Base-by-base conservation (phyloP, 2,113 vertebrate genomes). In the Trogon melanurus region DNA sequence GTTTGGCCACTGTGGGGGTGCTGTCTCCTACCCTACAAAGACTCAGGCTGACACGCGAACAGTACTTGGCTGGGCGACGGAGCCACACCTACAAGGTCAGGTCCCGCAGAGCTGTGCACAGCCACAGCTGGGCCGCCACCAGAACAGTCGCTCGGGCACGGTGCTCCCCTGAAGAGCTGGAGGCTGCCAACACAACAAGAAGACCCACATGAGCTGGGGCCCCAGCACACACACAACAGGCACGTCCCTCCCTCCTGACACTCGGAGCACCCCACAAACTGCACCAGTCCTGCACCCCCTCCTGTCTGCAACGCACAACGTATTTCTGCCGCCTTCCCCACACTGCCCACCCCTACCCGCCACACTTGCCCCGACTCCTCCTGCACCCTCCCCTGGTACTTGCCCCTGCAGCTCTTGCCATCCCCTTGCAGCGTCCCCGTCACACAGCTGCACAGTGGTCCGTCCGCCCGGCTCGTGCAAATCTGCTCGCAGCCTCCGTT, bases 401-500 rank as follows among this genome's bases (percentile, higher is more conserved):
- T 95, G 99, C 99, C 98, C 92, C 97, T 96, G 96, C 99, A 99
- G 97, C 98, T 99, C 93, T 98, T 99, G 76, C 99, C 98, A 0
- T 99, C 99, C 58, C 96, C 98, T 38, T 99, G 99, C 95, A 99
- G 97, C 19, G 97, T 99, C 61, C 99, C 99, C 0, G 99, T 99
- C 91, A 99, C 98, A 2, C 99, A 99, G 98, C 99, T 99, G 96
- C 99, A 99, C 76, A 99, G 94, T 0, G 99, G 98, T 18, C 99
- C 99, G 0, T 98, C 98, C 0, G 96, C 94, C 66, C 92, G 98
- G 94, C 99, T 99, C 5, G 98, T 99, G 96, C 99, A 99, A 93
- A 99, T 99, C 98, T 99, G 99, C 92, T 99, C 99, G 48, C 99
- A 99, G 62, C 99, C 99, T 3, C 99, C 99, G 0, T 99, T 99